Base-by-base conservation (phyloP, 2,888 invertebrate genomes). In the Caenorhabditis becei region DNA sequence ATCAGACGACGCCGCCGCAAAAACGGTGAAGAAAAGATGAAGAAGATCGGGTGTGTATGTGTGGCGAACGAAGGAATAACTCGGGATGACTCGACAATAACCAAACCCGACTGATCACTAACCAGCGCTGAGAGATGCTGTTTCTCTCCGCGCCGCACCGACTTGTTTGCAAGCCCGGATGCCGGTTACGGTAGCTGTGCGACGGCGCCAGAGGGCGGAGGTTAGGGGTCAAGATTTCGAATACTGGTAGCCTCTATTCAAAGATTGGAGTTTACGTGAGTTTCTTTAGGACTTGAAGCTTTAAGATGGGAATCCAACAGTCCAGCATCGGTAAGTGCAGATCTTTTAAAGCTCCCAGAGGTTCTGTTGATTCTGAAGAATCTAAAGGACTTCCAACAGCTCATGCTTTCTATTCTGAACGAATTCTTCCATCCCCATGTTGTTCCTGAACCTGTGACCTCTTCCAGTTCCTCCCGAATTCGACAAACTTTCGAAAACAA, bases 71-170 rank as follows among this genome's bases (percentile, higher is more conserved):
- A 49, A 23, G 69, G 69, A 69, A 59, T 49, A 59, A 69, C 58
- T 70, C 70, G 70, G 59, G 70, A 70, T 69, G 63, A 65, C 63
- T 69, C 35, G 10, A 35, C 18, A 24, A 28, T 20, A 44, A 28
- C 41, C 54, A 67, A 44, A 69, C 59, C 59, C 69, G 67, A 58
- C 70, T 32, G 70, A 61, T 53, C 70, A 61, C 53, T 70, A 61
- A 70, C 49, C 70, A 69, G n/a, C 14, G 14, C 41, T 5, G 7
- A 37, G 32, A 37, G 14, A 47, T 24, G 51, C 24, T 23, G 23
- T 20, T 56, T 56, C 56, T 32, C 28, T 54, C 16, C 11, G 35
- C 28, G 41, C 23, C 41, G 58, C 32, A 11, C 47, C 56, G 44
- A 59, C 59, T 69, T 32, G 59, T 59, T 59, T 67, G 67, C 61